Percentiles rank a stretch among this genome's conserved stretches.
phyloP scores from a whole-genome alignment of 2,888 invertebrate species.

The Brenthis ino region DNA sequence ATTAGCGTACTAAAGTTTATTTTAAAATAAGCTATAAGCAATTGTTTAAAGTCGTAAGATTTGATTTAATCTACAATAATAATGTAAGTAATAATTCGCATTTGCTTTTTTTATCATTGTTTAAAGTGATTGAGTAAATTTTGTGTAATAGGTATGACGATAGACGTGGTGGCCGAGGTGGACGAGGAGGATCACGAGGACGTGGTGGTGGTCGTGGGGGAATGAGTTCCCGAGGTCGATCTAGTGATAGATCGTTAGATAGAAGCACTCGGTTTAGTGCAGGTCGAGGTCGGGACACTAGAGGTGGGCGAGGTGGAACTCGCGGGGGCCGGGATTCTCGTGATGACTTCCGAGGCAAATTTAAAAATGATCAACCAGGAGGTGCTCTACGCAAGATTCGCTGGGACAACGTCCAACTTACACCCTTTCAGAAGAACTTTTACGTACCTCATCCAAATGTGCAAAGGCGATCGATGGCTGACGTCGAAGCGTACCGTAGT shows the following conservation, averaged over 20 bases:
- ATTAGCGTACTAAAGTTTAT: neutral
- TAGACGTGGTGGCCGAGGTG: constrained; percentile 72
- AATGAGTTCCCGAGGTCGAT: constrained; percentile 39
- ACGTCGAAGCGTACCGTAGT: constrained; percentile 90
- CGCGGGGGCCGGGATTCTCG: constrained; percentile 65
- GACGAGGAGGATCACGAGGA: constrained; percentile 58
- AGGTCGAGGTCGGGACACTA: constrained; percentile 54
- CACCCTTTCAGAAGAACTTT: constrained; percentile 96
- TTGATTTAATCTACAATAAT: constrained; percentile 17
- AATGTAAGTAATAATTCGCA: constrained; percentile 56
- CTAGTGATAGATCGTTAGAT: constrained; percentile 73
- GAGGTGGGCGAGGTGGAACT: constrained; percentile 62
- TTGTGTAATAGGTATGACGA: constrained; percentile 72
- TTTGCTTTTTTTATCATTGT: constrained; percentile 31
- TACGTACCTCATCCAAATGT: constrained; percentile 92
- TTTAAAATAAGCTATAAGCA: constrained; percentile 1
- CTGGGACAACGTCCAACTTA: constrained; percentile 92
- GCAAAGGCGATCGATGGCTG: constrained; percentile 83
- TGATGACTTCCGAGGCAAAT: constrained; percentile 69
- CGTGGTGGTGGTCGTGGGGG: constrained; percentile 62
- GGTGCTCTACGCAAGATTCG: constrained; percentile 91
- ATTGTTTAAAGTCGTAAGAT: neutral
- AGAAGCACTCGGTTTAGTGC: constrained; percentile 65
- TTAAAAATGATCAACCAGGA: constrained; percentile 87
- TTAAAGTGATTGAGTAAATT: constrained; percentile 24